Conservation (phyloP, 2,888 invertebrate species). For the Hirtodrosophila alboralis region DNA sequence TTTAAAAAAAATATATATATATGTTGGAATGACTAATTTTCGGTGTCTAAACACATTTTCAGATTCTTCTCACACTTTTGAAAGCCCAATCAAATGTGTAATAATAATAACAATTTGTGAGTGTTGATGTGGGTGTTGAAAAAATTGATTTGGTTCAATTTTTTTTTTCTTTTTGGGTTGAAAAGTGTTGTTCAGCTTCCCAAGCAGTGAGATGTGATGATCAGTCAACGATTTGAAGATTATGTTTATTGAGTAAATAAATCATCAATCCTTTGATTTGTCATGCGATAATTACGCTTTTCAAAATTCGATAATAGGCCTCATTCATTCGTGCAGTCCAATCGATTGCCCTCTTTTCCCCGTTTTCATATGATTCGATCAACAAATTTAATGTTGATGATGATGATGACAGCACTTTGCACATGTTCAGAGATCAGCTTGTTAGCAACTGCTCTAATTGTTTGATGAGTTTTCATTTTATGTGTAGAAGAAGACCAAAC, state of each 20-base stretch:
- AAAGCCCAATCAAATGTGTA: conserved; percentile 48
- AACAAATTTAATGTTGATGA: conserved; percentile 24
- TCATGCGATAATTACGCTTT: conserved; percentile 78
- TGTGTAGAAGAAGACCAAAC: conserved; percentile 15
- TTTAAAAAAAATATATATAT: no score
- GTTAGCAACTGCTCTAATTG: conserved; percentile 59
- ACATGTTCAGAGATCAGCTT: conserved; percentile 47
- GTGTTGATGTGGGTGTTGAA: conserved; percentile 48
- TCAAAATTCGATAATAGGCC: conserved; percentile 75
- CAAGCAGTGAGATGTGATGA: conserved; percentile 27
- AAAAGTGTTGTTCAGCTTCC: conserved; percentile 38
- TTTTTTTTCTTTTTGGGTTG: conserved; percentile 4
- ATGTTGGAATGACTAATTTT: conserved; percentile 59
- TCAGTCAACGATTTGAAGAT: conserved; percentile 39
- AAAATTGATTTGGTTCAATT: conserved; percentile 29
- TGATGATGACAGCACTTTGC: conserved; percentile 46
- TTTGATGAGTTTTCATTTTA: conserved; percentile 51
- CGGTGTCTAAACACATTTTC: conserved; percentile 46
- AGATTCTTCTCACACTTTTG: conserved; percentile 46
- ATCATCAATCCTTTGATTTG: conserved; percentile 68
- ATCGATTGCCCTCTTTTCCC: conserved; percentile 39
- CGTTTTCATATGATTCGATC: conserved; percentile 24
- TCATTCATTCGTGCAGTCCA: conserved; percentile 53
- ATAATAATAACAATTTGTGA: conserved; percentile 41
- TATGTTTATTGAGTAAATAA: conserved; percentile 76